Evolutionary conservation across 2,888 invertebrate genomes (phyloP).

Genomic region (Dryomyza anilis): DNA sequence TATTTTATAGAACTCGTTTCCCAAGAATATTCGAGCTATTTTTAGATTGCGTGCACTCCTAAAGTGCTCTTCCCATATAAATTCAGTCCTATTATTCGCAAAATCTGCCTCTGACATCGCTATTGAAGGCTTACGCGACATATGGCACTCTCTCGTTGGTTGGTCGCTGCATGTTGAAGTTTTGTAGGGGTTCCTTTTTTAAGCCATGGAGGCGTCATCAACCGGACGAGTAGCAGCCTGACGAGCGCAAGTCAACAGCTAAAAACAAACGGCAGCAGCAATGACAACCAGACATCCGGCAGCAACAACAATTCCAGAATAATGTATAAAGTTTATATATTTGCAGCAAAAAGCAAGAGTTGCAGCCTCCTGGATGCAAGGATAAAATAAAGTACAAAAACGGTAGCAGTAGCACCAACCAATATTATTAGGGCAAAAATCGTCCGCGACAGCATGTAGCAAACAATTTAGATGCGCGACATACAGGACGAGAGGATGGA

Average conservation of each 20-base stretch:
- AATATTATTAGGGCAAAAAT: no score
- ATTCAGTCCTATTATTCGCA: no score
- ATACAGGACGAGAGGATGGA: not conserved
- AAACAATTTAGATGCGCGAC: conserved; percentile 16
- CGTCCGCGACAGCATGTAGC: not conserved
- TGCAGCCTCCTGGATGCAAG: not conserved
- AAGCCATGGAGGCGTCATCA: conserved; percentile 37
- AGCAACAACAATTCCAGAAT: not conserved
- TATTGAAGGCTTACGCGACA: conserved; percentile 29
- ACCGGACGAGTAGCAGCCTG: not conserved
- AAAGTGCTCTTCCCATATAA: no score
- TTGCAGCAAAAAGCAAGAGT: not conserved
- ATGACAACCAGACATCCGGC: not conserved
- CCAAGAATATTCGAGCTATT: no score
- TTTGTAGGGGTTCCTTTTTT: conserved; percentile 37
- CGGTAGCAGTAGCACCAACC: not conserved
- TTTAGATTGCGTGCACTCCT: no score
- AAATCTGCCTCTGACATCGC: not conserved
- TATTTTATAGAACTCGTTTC: no score
- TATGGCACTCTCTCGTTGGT: conserved; percentile 30
- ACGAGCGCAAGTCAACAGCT: no score
- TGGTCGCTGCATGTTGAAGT: conserved; percentile 35
- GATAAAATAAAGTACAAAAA: conserved; percentile 6
- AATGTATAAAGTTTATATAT: conserved; percentile 8
- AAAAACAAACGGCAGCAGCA: not conserved